Evolutionary conservation across 2,797 vertebrate species (phyloP).

Genomic region (Danio kyathit): DNA sequence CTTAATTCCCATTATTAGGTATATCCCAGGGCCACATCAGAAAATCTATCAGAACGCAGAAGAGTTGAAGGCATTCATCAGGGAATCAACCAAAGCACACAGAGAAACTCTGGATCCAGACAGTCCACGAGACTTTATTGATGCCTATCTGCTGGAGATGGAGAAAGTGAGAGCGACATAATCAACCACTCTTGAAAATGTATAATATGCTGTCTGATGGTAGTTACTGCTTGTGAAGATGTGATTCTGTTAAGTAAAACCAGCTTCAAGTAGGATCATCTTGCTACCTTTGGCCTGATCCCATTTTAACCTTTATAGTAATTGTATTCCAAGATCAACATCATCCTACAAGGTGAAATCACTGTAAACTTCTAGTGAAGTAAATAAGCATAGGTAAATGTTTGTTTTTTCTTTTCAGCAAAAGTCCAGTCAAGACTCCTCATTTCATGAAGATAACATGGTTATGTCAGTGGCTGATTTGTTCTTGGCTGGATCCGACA

Average conservation of each 20-base stretch:
- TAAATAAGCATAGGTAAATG: neutral
- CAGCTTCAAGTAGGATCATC: neutral
- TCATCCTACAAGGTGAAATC: too few relatives aligned
- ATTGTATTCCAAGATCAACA: neutral
- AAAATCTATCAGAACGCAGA: slow-evolving; percentile 31
- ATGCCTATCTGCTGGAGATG: slow-evolving; percentile 65
- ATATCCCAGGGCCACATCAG: slow-evolving; percentile 64
- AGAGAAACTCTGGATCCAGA: slow-evolving; percentile 58
- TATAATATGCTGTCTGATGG: neutral
- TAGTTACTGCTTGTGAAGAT: neutral
- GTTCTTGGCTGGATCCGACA: slow-evolving; percentile 63
- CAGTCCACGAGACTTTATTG: slow-evolving; percentile 63
- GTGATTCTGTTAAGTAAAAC: too few relatives aligned
- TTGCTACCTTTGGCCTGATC: too few relatives aligned
- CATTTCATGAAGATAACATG: slow-evolving; percentile 60
- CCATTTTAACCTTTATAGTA: neutral
- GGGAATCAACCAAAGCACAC: slow-evolving; percentile 46
- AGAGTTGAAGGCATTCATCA: slow-evolving; percentile 45
- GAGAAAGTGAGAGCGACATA: slow-evolving; percentile 38
- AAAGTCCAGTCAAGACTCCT: slow-evolving; percentile 30
- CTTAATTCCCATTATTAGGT: slow-evolving; percentile 59
- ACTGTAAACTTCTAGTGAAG: neutral
- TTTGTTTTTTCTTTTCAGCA: slow-evolving; percentile 40
- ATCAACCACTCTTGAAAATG: neutral
- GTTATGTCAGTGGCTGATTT: slow-evolving; percentile 51